Conservation (phyloP, 1,140 invertebrate genomes). For the Ceratosolen fusciceps region DNA sequence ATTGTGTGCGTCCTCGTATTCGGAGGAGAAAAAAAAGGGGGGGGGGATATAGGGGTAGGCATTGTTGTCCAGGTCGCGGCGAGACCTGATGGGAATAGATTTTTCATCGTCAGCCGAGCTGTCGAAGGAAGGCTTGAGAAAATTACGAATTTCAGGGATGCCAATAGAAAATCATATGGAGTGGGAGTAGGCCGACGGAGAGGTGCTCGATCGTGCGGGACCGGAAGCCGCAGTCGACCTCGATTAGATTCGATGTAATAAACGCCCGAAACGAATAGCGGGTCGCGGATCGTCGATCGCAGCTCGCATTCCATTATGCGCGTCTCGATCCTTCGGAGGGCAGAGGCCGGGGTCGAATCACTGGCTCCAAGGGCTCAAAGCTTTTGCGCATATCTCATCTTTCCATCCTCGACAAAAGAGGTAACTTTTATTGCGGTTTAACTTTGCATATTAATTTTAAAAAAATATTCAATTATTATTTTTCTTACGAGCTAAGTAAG, state of each 20-base stretch:
- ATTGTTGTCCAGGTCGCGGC: not conserved
- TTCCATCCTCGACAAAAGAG: not conserved
- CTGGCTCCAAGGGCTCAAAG: conserved; percentile 27
- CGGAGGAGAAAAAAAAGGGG: not conserved
- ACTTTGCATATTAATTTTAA: not conserved
- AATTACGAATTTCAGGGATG: not conserved
- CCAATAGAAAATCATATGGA: conserved; percentile 33
- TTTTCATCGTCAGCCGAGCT: conserved; percentile 14
- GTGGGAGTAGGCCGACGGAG: not conserved
- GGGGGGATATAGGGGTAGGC: not conserved
- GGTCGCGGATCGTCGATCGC: not conserved
- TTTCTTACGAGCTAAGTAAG: too few relatives aligned
- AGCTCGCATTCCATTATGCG: conserved; percentile 29
- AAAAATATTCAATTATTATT: too few relatives aligned
- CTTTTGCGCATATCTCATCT: not conserved
- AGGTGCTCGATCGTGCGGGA: conserved; percentile 31
- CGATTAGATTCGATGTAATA: conserved; percentile 36
- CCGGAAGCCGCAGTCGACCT: conserved; percentile 23
- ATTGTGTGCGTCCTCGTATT: not conserved
- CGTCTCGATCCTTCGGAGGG: not conserved
- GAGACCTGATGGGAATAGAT: not conserved
- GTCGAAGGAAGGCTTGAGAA: not conserved
- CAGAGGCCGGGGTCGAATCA: not conserved
- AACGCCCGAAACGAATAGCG: not conserved
- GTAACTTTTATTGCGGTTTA: not conserved